Base-by-base conservation (phyloP, 2,113 vertebrate genomes). In the Epinephelus cyanopodus region DNA sequence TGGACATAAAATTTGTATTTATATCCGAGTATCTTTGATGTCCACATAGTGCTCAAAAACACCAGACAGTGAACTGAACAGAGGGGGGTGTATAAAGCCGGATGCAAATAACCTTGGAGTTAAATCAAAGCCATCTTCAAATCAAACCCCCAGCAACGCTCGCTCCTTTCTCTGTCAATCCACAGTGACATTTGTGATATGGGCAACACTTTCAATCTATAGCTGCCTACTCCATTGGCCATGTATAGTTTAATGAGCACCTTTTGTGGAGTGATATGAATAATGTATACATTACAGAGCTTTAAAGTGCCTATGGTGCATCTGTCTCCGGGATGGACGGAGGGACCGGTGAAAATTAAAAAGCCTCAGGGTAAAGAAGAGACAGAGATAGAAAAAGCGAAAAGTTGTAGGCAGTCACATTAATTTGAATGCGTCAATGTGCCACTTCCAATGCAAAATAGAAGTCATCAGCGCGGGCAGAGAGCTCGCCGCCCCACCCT, bases 231-330 rank as follows among this genome's bases (percentile, higher is more conserved):
- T 93, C 85, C 85, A 89, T 72, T 89, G 89, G 92, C 90, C 88
- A 72, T 93, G 95, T 94, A 94, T 93, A 94, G 90, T 94, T 95
- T 95, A 96, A 96, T 94, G 93, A 95, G 93, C 93, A 93, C 92
- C 94, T 94, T 95, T 96, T 93, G 93, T 95, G 91, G 81, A 92
- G 90, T 74, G 74, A 90, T 92, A 95, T 96, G 95, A 96, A 96
- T 95, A 95, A 95, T 96, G 94, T 92, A 96, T 95, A 94, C 89
- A 92, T 94, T 94, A 95, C 80, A 58, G 85, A 74, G 89, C 89
- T 94, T 93, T 94, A 95, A 95, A 94, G 92, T 52, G 52, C 90
- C 92, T 71, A 89, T 87, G 89, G 82, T 84, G 84, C 93, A 93
- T 93, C 90, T 92, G 93, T 95, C 95, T 95, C 75, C 56, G 65